A percentile compares a stretch with the other conserved stretches of the same genome.
Evolutionary conservation across 2,888 invertebrate genomes (phyloP).

Genomic region (Cloeon dipterum): DNA sequence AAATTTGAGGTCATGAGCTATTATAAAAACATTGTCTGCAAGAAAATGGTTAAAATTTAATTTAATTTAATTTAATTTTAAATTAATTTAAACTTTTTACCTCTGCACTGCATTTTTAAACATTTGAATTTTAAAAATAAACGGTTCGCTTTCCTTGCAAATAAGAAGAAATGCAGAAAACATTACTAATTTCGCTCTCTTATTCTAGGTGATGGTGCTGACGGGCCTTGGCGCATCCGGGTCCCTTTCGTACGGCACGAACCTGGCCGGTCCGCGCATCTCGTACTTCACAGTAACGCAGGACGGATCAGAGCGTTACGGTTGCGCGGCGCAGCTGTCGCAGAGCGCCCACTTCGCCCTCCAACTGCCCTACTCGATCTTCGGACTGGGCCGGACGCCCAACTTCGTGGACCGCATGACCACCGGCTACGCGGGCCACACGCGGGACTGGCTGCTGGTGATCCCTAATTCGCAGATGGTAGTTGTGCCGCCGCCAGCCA

Average conservation of each 20-base stretch:
- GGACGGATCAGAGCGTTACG: slow-evolving; percentile 55
- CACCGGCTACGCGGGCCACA: slow-evolving; percentile 30
- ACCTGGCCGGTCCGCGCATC: slow-evolving; percentile 76
- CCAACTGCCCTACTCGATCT: slow-evolving; percentile 86
- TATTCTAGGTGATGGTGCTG: slow-evolving; percentile 8
- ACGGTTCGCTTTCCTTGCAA: too few relatives aligned
- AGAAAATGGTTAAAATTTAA: too few relatives aligned
- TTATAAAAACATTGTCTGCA: too few relatives aligned
- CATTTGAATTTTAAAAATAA: too few relatives aligned
- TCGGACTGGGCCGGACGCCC: slow-evolving; percentile 92
- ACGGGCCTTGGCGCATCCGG: not conserved
- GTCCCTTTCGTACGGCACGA: slow-evolving; percentile 33
- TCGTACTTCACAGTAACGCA: slow-evolving; percentile 73
- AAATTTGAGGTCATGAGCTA: too few relatives aligned
- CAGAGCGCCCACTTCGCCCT: slow-evolving; percentile 82
- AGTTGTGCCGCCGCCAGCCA: slow-evolving; percentile 67
- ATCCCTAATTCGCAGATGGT: slow-evolving; percentile 97
- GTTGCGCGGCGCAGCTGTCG: slow-evolving; percentile 67
- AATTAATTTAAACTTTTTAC: too few relatives aligned
- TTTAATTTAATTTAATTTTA: too few relatives aligned
- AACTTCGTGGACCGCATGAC: slow-evolving; percentile 85
- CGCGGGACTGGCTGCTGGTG: slow-evolving; percentile 63
- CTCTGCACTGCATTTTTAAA: too few relatives aligned
- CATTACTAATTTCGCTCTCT: too few relatives aligned
- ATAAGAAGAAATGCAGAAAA: too few relatives aligned